Base-by-base conservation (phyloP, 2,113 vertebrate species). In the Holacanthus passer region DNA sequence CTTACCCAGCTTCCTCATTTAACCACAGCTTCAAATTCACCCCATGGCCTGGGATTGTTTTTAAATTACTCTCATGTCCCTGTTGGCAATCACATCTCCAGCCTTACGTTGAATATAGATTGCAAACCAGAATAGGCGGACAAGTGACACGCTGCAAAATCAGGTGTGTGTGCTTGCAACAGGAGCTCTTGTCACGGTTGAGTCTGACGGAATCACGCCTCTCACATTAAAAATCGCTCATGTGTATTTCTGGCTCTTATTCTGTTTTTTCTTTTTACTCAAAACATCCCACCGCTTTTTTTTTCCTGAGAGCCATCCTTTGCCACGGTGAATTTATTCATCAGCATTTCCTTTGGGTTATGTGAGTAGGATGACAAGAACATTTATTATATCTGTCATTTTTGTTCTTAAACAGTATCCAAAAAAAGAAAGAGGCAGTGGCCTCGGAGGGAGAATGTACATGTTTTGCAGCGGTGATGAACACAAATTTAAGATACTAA, bases 71-170 rank as follows among this genome's bases (percentile, higher is more conserved):
- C 60, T 52, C 11, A 22, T 71, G 52, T 60, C 67, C 37, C 32
- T 68, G 58, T 22, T 29, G 17, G 77, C 80, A 71, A 56, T 69
- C 71, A 58, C 29, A 22, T 64, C 63, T 68, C 19, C 48, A 52
- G 72, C 58, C 24, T 77, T 55, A 77, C 56, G 1, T 27, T 43
- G 66, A 85, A 75, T 73, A 35, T 47, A 85, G 66, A 85, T 84
- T 39, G 47, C 47, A 72, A 60, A 69, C 19, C 41, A 17, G 63
- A 58, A 58, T 35, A 62, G 63, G 80, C 9, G 16, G 37, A 48
- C 43, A 70, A 35, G 73, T 66, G 69, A 52, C 48, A 52, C 20
- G 13, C 60, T 74, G 24, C 58, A 7, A 41, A 71, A 75, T 75
- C 48, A 32, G 52, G 63, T 55, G 47, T 73, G 64, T 81, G 66